Conservation (phyloP, 2,888 invertebrate species). For the Microctonus aethiopoides region DNA sequence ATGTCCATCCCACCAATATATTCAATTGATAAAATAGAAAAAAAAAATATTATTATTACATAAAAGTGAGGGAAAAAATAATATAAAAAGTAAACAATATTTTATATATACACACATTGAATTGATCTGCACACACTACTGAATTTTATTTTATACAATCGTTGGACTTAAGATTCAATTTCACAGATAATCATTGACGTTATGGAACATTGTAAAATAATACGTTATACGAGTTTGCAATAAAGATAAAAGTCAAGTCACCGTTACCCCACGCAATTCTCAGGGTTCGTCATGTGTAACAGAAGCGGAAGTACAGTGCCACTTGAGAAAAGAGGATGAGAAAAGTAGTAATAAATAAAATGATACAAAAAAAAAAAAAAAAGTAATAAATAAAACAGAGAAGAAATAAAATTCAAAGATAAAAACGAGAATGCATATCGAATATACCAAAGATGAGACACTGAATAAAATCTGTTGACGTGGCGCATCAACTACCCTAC, state of each 20-base stretch:
- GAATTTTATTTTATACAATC: not conserved
- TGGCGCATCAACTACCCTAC: not conserved
- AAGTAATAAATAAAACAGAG: too few species aligned
- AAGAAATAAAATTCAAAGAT: too few species aligned
- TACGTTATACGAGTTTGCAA: constrained; percentile 20
- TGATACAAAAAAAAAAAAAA: too few species aligned
- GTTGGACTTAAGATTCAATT: constrained; percentile 17
- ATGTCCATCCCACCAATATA: not conserved
- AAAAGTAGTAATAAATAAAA: constrained; percentile 1
- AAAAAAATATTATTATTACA: not conserved
- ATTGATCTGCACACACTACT: not conserved
- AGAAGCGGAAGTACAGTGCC: constrained; percentile 19
- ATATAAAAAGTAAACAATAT: not conserved
- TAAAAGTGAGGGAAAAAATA: not conserved
- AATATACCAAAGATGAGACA: constrained; percentile 6
- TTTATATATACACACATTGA: not conserved
- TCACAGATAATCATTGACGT: constrained; percentile 17
- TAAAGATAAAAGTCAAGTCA: constrained; percentile 25
- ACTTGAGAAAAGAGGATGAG: not conserved
- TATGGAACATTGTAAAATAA: constrained; percentile 17
- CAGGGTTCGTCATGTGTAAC: constrained; percentile 31
- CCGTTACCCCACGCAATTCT: constrained; percentile 28
- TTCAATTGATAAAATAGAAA: not conserved
- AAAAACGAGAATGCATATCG: constrained; percentile 5
- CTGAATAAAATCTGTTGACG: constrained; percentile 21